These are phyloP conservation scores for Aythya baeri DNA, from an alignment of 2,113 vertebrate genomes.

Conservation along the genomic window DNA sequence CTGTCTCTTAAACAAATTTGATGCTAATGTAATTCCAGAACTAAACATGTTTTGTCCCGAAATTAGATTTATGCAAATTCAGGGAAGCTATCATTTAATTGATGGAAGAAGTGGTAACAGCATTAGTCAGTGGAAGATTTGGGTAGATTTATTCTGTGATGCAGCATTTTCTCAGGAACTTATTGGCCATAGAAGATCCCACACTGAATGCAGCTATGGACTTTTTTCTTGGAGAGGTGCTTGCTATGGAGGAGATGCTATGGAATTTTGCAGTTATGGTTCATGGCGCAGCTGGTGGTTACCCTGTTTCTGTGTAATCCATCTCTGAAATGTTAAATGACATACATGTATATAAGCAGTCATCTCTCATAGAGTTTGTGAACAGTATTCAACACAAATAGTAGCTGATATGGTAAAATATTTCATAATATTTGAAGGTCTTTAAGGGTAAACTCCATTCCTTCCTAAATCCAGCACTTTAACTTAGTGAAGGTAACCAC, in stretches of 20 bases:
- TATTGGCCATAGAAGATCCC: not conserved
- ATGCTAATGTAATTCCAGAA: constrained; percentile 28
- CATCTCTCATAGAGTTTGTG: not conserved
- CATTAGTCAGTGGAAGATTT: not conserved
- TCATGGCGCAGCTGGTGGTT: not conserved
- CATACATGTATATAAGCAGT: not conserved
- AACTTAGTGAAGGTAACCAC: not conserved
- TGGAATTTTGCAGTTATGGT: not conserved
- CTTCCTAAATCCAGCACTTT: not conserved
- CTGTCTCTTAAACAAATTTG: not conserved
- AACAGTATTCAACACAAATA: not conserved
- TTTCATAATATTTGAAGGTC: not conserved
- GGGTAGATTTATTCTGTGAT: not conserved
- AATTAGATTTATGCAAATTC: constrained; percentile 32
- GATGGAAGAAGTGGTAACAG: not conserved
- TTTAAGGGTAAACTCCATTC: not conserved
- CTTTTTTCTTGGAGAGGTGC: not conserved
- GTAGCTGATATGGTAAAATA: not conserved
- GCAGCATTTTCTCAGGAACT: not conserved
- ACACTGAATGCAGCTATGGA: not conserved
- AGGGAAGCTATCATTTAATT: not conserved
- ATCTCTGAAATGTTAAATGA: not conserved
- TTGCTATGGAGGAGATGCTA: not conserved
- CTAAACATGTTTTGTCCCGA: not conserved
- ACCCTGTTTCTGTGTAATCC: not conserved